phyloP scores from a whole-genome alignment of 2,113 vertebrate genomes.

The Ellobius talpinus region DNA sequence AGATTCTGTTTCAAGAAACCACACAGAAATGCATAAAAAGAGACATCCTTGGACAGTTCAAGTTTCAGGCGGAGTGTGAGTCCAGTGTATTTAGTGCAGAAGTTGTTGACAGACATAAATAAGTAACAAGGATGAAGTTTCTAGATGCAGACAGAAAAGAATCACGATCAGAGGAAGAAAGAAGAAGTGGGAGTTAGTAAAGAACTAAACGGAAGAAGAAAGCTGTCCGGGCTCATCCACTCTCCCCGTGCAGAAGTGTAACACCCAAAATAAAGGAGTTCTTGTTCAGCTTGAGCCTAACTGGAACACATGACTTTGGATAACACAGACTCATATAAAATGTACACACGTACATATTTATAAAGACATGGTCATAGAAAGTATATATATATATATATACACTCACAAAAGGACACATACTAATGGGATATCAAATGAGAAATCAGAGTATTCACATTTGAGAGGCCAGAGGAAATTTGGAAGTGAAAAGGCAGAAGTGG shows the following conservation, averaged over 20 bases:
- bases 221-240: not conserved
- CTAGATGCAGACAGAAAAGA: not conserved
- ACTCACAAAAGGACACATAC: not conserved
- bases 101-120: not conserved
- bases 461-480: not conserved
- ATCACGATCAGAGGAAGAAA: not conserved
- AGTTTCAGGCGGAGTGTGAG: not conserved
- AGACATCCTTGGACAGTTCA: not conserved
- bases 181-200: not conserved
- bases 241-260: not conserved
- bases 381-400: not conserved
- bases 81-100: not conserved
- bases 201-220: not conserved
- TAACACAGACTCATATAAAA: not conserved
- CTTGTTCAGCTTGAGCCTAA: not conserved
- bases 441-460: not conserved
- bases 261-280: not conserved
- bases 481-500: conserved; percentile 9
- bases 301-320: not conserved
- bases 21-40: not conserved
- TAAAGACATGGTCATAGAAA: not conserved
- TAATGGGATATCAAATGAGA: not conserved
- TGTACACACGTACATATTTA: not conserved
- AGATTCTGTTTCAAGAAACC: not conserved
- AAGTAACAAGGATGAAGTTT: not conserved